These are phyloP conservation scores for Myotis daubentonii DNA, from an alignment of 2,797 vertebrate genomes.

Conservation along the genomic window DNA sequence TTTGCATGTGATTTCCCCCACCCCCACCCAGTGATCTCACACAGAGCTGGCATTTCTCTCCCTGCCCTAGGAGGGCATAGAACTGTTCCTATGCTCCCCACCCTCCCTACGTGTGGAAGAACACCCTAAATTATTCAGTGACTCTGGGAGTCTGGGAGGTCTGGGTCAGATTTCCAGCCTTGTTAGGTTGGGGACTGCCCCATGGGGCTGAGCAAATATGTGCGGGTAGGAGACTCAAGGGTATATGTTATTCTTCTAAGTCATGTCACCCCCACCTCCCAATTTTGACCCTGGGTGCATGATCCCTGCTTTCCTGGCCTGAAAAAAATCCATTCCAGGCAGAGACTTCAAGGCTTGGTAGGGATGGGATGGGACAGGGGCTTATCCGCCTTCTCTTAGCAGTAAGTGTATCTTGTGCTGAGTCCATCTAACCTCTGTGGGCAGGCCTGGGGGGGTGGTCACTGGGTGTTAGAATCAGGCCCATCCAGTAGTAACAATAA, in stretches of 20 bases:
- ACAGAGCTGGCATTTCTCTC: conserved; percentile 48
- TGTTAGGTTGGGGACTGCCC: conserved; percentile 15
- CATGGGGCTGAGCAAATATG: background rate
- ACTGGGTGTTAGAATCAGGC: conserved; percentile 35
- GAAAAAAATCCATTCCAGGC: conserved; percentile 37
- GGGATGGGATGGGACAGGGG: background rate
- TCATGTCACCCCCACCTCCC: background rate
- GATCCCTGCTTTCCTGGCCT: background rate
- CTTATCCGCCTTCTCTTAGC: background rate
- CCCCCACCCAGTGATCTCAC: background rate
- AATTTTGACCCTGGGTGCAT: background rate
- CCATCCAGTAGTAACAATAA: background rate
- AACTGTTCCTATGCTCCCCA: conserved; percentile 9
- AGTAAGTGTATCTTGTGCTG: background rate
- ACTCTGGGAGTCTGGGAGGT: conserved; percentile 52
- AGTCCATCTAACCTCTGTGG: background rate
- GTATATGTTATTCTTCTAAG: background rate
- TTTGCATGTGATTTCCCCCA: conserved; percentile 17
- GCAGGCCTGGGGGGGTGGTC: background rate
- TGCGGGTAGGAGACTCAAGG: background rate
- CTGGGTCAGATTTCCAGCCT: conserved; percentile 61
- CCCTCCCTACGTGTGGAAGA: conserved; percentile 58
- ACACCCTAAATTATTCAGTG: conserved; percentile 74
- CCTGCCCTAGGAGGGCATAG: conserved; percentile 33
- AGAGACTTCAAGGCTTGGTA: conserved; percentile 40